Percentiles rank a stretch among this genome's conserved stretches.
These are phyloP conservation scores for Oxycera nigricornis DNA, from an alignment of 2,888 invertebrate genomes.

Conservation along the genomic window DNA sequence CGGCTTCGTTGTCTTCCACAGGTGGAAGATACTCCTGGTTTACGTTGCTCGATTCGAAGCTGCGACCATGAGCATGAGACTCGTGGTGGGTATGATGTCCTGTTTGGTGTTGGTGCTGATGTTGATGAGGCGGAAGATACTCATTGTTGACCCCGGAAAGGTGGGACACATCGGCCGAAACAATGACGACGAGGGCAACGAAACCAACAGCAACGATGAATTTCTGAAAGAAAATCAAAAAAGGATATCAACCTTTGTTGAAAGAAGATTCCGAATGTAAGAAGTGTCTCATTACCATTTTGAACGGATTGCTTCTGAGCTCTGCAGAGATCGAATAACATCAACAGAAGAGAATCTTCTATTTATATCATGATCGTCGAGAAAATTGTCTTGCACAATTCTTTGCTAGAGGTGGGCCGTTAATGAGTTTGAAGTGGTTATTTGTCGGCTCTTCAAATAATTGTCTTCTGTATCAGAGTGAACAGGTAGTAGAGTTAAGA, in stretches of 20 bases:
- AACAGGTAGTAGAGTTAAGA: too few relatives aligned
- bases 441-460: too few relatives aligned
- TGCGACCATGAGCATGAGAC: not conserved
- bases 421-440: too few relatives aligned
- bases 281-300: not conserved
- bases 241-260: not conserved
- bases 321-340: not conserved
- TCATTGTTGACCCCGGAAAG: not conserved
- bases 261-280: not conserved
- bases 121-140: slow-evolving; percentile 7
- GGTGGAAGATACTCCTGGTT: slow-evolving; percentile 21
- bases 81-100: not conserved
- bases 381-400: too few relatives aligned
- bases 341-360: not conserved
- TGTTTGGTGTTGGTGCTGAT: not conserved
- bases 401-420: too few relatives aligned
- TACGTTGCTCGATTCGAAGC: not conserved
- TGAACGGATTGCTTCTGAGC: not conserved
- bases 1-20: not conserved
- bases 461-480: too few relatives aligned
- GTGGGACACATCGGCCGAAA: not conserved
- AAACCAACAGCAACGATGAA: not conserved
- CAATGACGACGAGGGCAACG: not conserved
- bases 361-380: too few relatives aligned
- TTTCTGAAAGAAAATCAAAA: not conserved